These are phyloP conservation scores for Nothoprocta perdicaria DNA, from an alignment of 2,113 vertebrate species.

Conservation along the genomic window DNA sequence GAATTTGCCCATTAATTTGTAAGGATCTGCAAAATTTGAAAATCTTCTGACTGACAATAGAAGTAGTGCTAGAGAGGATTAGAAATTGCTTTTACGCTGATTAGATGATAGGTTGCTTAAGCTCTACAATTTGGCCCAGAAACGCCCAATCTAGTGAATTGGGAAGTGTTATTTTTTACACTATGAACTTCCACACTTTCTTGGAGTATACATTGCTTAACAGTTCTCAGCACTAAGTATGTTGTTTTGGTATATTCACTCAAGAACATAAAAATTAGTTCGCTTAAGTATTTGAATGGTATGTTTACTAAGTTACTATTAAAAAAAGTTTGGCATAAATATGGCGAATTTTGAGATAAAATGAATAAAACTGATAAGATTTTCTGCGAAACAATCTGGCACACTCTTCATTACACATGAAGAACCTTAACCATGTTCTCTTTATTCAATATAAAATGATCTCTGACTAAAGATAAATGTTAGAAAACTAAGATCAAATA, in stretches of 20 bases:
- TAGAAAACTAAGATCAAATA: neutral
- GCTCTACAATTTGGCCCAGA: neutral
- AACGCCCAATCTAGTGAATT: neutral
- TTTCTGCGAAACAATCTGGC: constrained; percentile 14
- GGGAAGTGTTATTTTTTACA: neutral
- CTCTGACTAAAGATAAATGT: neutral
- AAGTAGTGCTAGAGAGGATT: neutral
- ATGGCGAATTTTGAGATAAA: neutral
- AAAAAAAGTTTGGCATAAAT: constrained; percentile 15
- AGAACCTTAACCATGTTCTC: neutral
- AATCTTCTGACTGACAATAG: neutral
- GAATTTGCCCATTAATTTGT: neutral
- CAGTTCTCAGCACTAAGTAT: neutral
- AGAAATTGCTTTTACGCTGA: neutral
- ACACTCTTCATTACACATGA: neutral
- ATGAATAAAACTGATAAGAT: neutral
- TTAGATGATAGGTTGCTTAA: neutral
- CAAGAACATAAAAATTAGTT: neutral
- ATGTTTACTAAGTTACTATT: constrained; percentile 6
- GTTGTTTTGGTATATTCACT: neutral
- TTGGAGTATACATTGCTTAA: neutral
- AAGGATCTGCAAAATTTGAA: neutral
- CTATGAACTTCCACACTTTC: neutral
- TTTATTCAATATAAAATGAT: neutral
- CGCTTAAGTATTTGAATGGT: neutral